Base-by-base conservation (phyloP, 2,797 vertebrate species). In the Tragopan temminckii region DNA sequence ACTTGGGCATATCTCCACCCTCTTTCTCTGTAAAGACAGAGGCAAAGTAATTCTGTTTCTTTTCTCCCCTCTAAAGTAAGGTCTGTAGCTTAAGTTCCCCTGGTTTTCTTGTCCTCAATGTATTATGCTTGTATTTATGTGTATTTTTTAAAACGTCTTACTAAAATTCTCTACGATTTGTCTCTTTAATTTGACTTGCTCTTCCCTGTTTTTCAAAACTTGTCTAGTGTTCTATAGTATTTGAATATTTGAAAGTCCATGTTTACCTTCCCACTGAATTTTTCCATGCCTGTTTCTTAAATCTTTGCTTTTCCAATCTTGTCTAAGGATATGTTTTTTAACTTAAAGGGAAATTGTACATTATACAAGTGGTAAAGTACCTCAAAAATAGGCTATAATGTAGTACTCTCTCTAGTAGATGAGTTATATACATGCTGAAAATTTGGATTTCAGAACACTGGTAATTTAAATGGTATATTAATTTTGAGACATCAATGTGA, bases 21-120 rank as follows among this genome's bases (percentile, higher is more conserved):
- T 97, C 97, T 97, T 98, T 97, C 97, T 98, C 97, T 98, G 97
- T 95, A 97, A 97, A 98, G 97, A 97, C 93, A 98, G 96, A 98
- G 95, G 97, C 93, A 96, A 93, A 97, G 64, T 76, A 89, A 96
- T 97, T 95, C 97, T 78, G 59, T 53, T 83, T 91, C 86, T 90
- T 95, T 97, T 94, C 66, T 96, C 86, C 95, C 84, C 90, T 95
- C 86, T 93, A 77, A 96, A 92, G 52, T 96, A 95, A 95, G 93
- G 88, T 95, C 92, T 95, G 78, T 92, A 94, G 95, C 95, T 93
- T 96, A 94, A 96, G 61, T 94, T 84, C 83, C 85, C 91, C 82
- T 91, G 80, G 63, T 91, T 93, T 86, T 93, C 80, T 95, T 95
- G 61, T 89, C 85, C 93, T 97, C 87, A 57, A 1, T 96, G 92